Evolutionary conservation across 2,797 vertebrate species (phyloP), one percentile per base, ranked within the genome.

Genomic region (Acestrorhynchus altus): DNA sequence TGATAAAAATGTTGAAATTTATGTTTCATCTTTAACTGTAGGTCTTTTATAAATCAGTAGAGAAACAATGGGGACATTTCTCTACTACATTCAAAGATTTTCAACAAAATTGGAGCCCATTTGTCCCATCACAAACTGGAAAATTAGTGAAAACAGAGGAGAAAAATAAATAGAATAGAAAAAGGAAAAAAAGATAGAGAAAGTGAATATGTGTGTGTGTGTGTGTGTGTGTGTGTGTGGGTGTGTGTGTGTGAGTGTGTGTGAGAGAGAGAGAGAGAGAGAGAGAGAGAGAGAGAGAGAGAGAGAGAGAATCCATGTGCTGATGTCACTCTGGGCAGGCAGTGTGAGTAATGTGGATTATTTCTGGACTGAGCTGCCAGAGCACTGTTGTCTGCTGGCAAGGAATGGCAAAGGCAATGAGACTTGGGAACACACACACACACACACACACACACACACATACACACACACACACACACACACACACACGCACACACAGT

Each of bases 271-370:
- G 31, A 61, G 31, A 52, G 49, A 13, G 31, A 35, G 31, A 35
- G 31, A 35, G 31, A 54, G 28, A 31, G 13, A 13, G n/a, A 24
- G 8, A 40, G 20, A 16, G 44, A 72, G 61, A 56, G 11, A 15
- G 52, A 42, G 68, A 64, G 51, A 74, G 64, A 70, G 61, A 75
- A 80, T 71, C 72, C 78, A 57, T 76, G 66, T 64, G 39, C 57
- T 74, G 72, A 80, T 75, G 78, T 80, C 78, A 80, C 78, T 80
- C 26, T 65, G 67, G 63, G n/a, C 59, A 65, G 64, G 72, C 42
- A 71, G 72, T 47, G 72, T 76, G 67, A 71, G 73, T 75, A 76
- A 76, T 80, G 59, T 64, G 66, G 78, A 75, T 74, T 75, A 75
- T 75, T 75, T 75, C 59, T 70, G 66, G 78, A 61, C 63, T 12